Evolutionary conservation across 2,888 invertebrate species (phyloP).

Genomic region (Charanyca ferruginea): DNA sequence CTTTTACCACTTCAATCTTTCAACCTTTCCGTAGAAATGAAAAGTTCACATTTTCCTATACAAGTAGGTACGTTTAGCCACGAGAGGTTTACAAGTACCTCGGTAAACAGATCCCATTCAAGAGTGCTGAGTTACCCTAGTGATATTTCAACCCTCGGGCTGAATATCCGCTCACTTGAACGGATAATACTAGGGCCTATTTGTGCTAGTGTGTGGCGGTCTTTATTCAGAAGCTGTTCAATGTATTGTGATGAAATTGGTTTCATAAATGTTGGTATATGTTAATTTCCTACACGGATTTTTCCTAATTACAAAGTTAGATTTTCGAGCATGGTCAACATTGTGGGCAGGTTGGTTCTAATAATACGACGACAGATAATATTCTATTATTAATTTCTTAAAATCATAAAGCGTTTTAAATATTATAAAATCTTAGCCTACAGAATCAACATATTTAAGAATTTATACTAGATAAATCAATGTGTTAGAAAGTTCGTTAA

Average conservation of each 20-base stretch:
- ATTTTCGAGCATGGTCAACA: no score
- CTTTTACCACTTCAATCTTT: slow-evolving; percentile 28
- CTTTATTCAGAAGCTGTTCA: slow-evolving; percentile 16
- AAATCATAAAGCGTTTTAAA: no score
- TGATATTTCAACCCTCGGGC: slow-evolving; percentile 52
- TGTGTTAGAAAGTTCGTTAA: no score
- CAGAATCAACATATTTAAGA: background rate
- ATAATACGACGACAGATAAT: no score
- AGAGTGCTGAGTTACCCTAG: slow-evolving; percentile 30
- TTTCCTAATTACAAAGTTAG: background rate
- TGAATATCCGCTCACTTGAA: slow-evolving; percentile 33
- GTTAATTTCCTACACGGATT: no score
- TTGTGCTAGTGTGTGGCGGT: slow-evolving; percentile 7
- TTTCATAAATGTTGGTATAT: no score
- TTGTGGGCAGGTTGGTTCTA: no score
- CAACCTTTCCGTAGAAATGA: slow-evolving; percentile 24
- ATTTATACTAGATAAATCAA: background rate
- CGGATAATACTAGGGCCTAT: slow-evolving; percentile 30
- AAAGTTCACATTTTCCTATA: slow-evolving; percentile 51
- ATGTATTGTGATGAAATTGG: background rate
- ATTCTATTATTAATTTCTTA: no score
- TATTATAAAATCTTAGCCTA: no score
- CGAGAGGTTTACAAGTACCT: slow-evolving; percentile 38
- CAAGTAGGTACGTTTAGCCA: slow-evolving; percentile 26
- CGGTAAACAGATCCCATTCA: slow-evolving; percentile 52